Evolutionary conservation across 2,797 vertebrate species (phyloP).

Genomic region (Paratrypauchen microcephalus): DNA sequence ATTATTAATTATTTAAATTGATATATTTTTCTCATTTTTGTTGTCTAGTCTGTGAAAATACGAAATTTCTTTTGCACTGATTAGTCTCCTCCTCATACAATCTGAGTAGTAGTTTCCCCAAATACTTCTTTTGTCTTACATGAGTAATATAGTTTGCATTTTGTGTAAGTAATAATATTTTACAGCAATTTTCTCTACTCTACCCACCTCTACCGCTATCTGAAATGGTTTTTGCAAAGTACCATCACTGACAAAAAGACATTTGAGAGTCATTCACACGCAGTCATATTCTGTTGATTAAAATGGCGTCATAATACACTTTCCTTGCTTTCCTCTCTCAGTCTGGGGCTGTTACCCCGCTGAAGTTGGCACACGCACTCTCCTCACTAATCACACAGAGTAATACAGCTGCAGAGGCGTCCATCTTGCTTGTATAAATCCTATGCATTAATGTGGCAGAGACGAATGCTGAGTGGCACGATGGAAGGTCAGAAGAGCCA

Average conservation of each 20-base stretch:
- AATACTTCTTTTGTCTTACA: too few species aligned
- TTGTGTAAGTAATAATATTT: too few species aligned
- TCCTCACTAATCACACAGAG: slow-evolving; percentile 61
- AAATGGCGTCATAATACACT: slow-evolving; percentile 57
- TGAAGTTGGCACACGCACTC: slow-evolving; percentile 56
- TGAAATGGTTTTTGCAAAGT: not conserved
- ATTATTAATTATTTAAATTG: too few species aligned
- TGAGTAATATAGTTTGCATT: too few species aligned
- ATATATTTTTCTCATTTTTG: too few species aligned
- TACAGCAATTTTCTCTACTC: too few species aligned
- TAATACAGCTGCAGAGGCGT: slow-evolving; percentile 44
- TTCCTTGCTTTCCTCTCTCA: slow-evolving; percentile 40
- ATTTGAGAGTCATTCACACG: not conserved
- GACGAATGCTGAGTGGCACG: slow-evolving; percentile 40
- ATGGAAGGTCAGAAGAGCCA: slow-evolving; percentile 49
- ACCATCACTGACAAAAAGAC: not conserved
- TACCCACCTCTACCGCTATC: too few species aligned
- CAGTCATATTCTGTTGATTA: slow-evolving; percentile 65
- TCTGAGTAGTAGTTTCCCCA: too few species aligned
- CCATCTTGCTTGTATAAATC: slow-evolving; percentile 58
- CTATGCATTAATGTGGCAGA: slow-evolving; percentile 43
- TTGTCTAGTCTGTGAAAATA: too few species aligned
- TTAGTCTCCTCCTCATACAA: too few species aligned
- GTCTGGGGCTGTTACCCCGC: slow-evolving; percentile 49
- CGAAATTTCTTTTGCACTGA: too few species aligned